These are phyloP conservation scores for Chauna torquata DNA, from an alignment of 2,113 vertebrate species.

Conservation along the genomic window DNA sequence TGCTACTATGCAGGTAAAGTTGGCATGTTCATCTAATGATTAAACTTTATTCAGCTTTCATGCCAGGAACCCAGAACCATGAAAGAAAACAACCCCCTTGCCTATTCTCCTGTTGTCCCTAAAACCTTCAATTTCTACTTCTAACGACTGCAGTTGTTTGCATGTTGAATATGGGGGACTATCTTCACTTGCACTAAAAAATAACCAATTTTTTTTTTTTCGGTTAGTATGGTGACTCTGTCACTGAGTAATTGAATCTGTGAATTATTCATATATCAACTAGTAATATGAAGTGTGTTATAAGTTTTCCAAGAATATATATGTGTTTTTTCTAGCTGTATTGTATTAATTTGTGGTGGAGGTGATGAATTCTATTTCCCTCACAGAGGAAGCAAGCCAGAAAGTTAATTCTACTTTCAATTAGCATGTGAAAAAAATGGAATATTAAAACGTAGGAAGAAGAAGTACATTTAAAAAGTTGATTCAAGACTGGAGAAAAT, in stretches of 20 bases:
- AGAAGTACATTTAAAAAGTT: background rate
- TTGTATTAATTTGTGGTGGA: constrained; percentile 30
- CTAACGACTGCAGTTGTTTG: background rate
- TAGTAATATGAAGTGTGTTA: background rate
- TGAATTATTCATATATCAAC: constrained; percentile 25
- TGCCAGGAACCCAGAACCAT: background rate
- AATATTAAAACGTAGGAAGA: background rate
- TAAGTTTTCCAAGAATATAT: background rate
- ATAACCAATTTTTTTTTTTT: background rate
- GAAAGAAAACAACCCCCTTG: background rate
- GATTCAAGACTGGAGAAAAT: background rate
- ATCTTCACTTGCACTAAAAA: background rate
- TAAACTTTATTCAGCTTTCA: background rate
- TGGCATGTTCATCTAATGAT: background rate
- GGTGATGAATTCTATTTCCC: constrained; percentile 26
- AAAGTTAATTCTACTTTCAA: constrained; percentile 30
- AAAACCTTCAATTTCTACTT: background rate
- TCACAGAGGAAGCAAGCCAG: constrained; percentile 8
- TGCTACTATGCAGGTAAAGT: background rate
- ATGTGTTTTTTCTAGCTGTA: background rate
- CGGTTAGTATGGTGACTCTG: background rate
- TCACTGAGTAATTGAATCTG: constrained; percentile 10
- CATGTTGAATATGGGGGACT: background rate
- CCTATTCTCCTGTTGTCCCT: background rate
- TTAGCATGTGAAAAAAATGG: background rate